These are phyloP conservation scores for Diplogasteroides magnus DNA, from an alignment of 1,140 invertebrate genomes.

Conservation along the genomic window DNA sequence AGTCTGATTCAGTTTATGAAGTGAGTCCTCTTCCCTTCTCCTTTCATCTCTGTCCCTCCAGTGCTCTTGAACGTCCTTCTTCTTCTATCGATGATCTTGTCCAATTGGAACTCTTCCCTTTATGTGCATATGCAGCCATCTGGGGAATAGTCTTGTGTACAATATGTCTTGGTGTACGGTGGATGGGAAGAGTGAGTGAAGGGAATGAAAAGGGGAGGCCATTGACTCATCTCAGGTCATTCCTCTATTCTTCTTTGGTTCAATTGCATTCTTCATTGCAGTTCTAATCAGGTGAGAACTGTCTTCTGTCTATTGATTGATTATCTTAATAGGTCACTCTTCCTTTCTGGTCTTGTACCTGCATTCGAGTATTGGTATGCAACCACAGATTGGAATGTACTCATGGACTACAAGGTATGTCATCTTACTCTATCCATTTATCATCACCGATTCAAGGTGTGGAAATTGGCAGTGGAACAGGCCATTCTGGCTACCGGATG, in stretches of 20 bases:
- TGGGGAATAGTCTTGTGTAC: slow-evolving; percentile 48
- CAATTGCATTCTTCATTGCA: not conserved
- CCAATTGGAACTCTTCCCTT: slow-evolving; percentile 42
- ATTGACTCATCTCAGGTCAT: not conserved
- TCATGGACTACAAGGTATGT: slow-evolving; percentile 40
- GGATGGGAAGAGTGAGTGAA: slow-evolving; percentile 46
- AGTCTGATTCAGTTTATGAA: slow-evolving; percentile 45
- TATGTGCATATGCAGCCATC: slow-evolving; percentile 43
- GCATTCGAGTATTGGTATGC: slow-evolving; percentile 36
- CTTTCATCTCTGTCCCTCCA: too few species aligned
- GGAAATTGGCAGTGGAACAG: slow-evolving; percentile 52
- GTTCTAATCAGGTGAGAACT: slow-evolving; percentile 13
- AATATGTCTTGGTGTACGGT: slow-evolving; percentile 53
- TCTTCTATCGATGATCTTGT: slow-evolving; percentile 45
- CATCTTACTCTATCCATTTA: not conserved
- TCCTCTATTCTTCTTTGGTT: slow-evolving; percentile 7
- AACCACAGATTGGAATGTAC: slow-evolving; percentile 45
- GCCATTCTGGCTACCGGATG: slow-evolving; percentile 51
- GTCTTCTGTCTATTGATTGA: not conserved
- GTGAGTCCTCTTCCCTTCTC: slow-evolving; percentile 23
- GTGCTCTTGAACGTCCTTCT: slow-evolving; percentile 42
- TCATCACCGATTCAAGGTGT: slow-evolving; percentile 33
- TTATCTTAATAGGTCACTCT: slow-evolving; percentile 3
- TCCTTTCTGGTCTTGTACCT: slow-evolving; percentile 11
- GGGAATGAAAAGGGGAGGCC: not conserved